Evolutionary conservation across 1,140 invertebrate genomes (phyloP), one percentile per base, ranked within the genome.

Genomic region (Bombus confusus): DNA sequence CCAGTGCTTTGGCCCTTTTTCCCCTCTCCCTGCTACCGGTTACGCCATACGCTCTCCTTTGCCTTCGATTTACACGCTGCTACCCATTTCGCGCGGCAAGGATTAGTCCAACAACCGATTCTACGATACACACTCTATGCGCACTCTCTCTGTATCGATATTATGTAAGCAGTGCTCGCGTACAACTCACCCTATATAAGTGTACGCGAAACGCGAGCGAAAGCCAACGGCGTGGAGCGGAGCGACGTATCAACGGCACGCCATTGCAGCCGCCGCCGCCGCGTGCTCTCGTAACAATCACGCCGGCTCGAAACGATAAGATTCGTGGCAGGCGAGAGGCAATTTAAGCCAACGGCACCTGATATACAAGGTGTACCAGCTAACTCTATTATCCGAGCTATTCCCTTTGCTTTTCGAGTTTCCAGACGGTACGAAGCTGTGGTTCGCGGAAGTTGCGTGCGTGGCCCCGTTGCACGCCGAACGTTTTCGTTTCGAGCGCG

Each of bases 301-400:
- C 77, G 77, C 43, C 85, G 85, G 86, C 68, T 81, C 87, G 62
- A 47, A 68, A 87, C 88, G 88, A 89, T 89, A 89, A 89, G 87
- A 85, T 82, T 87, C 43, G 87, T 41, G 73, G 84, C 88, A 76
- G 83, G 74, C 80, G 84, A 86, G 78, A 89, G 78, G 80, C 87
- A 87, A 88, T 90, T 90, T 90, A 84, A 90, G 73, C 87, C 87
- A 88, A 83, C 75, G 84, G 79, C 69, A 77, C 84, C 71, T 86
- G 75, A 87, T 81, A 62, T 64, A 89, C 87, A 68, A 69, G 66
- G 76, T 84, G 83, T 84, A 62, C 52, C 66, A 41, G 43, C 62
- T 83, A 71, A 84, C 66, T 84, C 75, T 62, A 72, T 72, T 78
- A 78, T 43, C 37, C 75, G 39, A n/a, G 37, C 52, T 59, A 64